A percentile compares a stretch with the other conserved stretches of the same genome.
phyloP scores from a whole-genome alignment of 2,888 invertebrate species.

The Drosophila melanosoma region DNA sequence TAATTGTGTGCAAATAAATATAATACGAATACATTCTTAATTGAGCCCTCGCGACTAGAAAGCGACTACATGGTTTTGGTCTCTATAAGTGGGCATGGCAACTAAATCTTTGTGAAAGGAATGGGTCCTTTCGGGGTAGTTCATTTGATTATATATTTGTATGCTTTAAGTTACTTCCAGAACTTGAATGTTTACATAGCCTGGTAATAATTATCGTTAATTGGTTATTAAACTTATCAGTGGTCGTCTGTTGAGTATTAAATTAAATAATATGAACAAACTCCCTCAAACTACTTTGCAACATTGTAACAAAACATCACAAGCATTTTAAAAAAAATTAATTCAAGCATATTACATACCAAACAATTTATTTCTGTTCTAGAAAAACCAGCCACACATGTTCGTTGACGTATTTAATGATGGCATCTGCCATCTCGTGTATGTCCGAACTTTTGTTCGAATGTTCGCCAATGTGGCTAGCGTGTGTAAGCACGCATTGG shows the following conservation, averaged over 20 bases:
- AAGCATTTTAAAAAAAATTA: neutral
- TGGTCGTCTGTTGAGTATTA: slow-evolving; percentile 32
- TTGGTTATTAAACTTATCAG: slow-evolving; percentile 36
- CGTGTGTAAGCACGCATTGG: neutral
- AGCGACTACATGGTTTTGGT: no score
- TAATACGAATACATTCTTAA: neutral
- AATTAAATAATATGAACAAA: neutral
- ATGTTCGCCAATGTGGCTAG: neutral
- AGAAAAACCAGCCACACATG: neutral
- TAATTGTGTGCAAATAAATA: neutral
- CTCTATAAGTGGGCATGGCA: slow-evolving; percentile 10
- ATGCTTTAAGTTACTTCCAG: neutral
- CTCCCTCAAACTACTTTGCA: neutral
- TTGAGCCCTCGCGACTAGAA: neutral
- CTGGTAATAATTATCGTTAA: slow-evolving; percentile 21
- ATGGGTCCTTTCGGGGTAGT: slow-evolving; percentile 8
- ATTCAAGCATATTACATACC: neutral
- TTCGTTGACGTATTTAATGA: neutral
- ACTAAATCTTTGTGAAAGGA: slow-evolving; percentile 11
- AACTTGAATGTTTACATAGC: neutral
- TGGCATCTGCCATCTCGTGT: neutral
- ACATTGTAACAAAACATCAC: neutral
- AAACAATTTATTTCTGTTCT: neutral
- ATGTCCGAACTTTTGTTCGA: neutral
- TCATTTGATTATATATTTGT: neutral